phyloP scores from a whole-genome alignment of 1,140 invertebrate species.

The Hetaerina americana region DNA sequence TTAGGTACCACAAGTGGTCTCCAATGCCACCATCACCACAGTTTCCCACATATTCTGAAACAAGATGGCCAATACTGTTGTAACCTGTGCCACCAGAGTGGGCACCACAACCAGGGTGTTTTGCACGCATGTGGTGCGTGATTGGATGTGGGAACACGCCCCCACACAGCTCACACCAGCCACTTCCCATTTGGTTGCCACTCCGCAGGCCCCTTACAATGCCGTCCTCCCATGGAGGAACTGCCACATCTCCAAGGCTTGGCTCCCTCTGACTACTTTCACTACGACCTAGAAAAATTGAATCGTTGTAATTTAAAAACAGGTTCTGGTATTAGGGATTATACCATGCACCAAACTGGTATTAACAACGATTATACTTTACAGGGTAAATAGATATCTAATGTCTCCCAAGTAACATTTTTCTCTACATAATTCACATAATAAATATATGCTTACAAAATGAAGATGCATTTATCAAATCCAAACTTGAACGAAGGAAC shows the following conservation, averaged over 20 bases:
- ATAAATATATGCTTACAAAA: too few species aligned
- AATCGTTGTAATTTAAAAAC: too few species aligned
- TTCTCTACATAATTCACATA: too few species aligned
- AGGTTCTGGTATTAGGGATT: too few species aligned
- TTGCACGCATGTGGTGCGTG: conserved; percentile 80
- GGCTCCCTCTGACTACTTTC: background rate
- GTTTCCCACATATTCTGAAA: conserved; percentile 73
- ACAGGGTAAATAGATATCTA: too few species aligned
- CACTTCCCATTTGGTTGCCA: conserved; percentile 33
- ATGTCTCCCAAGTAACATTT: too few species aligned
- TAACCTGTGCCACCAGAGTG: conserved; percentile 79
- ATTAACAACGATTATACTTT: too few species aligned
- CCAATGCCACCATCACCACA: conserved; percentile 77
- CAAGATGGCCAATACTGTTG: conserved; percentile 71
- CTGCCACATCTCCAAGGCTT: background rate
- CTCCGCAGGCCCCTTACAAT: background rate
- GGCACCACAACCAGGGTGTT: conserved; percentile 80
- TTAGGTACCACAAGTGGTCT: conserved; percentile 75
- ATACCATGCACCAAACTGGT: too few species aligned
- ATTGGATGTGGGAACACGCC: conserved; percentile 60
- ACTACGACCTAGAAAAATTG: background rate
- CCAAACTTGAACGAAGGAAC: too few species aligned
- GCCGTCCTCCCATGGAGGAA: conserved; percentile 17
- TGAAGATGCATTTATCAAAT: too few species aligned
- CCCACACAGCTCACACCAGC: conserved; percentile 76